Evolutionary conservation across 2,888 invertebrate species (phyloP).

Genomic region (Synanthedon tipuliformis): DNA sequence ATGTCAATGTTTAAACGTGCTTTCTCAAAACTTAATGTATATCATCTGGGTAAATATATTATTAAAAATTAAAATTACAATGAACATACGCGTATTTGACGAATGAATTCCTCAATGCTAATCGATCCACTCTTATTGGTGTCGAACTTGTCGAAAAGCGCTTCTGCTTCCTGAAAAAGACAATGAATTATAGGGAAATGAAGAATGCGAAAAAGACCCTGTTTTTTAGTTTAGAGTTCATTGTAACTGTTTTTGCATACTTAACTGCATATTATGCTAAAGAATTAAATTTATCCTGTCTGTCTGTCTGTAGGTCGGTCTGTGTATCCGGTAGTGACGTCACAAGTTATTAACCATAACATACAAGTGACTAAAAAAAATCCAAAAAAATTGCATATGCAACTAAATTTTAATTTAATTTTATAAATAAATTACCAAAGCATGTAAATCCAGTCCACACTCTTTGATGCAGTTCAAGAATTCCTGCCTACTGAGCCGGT

Average conservation of each 20-base stretch:
- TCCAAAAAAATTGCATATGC: too few species aligned
- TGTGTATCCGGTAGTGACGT: too few species aligned
- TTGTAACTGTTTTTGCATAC: background rate
- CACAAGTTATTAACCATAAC: background rate
- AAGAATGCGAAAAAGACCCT: background rate
- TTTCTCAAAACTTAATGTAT: too few species aligned
- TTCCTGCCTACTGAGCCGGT: conserved; percentile 82
- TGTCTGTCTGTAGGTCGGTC: too few species aligned
- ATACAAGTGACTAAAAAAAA: too few species aligned
- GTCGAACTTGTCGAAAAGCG: conserved; percentile 82
- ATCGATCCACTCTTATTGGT: conserved; percentile 85
- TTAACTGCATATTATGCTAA: too few species aligned
- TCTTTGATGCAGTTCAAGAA: conserved; percentile 84
- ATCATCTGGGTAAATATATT: too few species aligned
- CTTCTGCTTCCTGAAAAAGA: conserved; percentile 66
- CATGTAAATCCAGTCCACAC: conserved; percentile 76
- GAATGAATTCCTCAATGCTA: conserved; percentile 90
- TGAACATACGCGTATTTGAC: conserved; percentile 79
- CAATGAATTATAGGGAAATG: background rate
- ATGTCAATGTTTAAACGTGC: too few species aligned
- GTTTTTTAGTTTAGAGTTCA: background rate
- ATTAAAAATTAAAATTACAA: background rate
- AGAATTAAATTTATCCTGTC: too few species aligned
- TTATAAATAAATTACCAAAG: conserved; percentile 14
- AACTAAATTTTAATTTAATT: too few species aligned